Conservation (phyloP, 2,113 vertebrate species). For the Grantiella picta region DNA sequence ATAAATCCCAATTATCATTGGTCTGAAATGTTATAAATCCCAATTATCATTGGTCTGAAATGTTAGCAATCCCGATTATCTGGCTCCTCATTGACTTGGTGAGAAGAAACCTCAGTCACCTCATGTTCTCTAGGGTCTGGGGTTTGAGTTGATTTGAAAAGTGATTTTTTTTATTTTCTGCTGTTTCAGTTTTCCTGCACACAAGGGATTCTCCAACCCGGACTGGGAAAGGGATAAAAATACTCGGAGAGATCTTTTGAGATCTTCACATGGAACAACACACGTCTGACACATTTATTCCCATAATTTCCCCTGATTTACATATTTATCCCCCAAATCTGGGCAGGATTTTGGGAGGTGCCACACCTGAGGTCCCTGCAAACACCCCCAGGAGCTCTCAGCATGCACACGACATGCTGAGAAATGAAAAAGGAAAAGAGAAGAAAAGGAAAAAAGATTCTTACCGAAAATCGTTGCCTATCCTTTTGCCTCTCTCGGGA, state of each 20-base stretch:
- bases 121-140: not conserved
- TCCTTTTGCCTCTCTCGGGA: conserved; percentile 96
- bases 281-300: not conserved
- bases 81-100: not conserved
- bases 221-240: not conserved
- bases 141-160: not conserved
- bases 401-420: not conserved
- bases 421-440: too few relatives aligned
- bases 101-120: not conserved
- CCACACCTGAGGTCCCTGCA: not conserved
- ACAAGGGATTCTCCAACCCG: not conserved
- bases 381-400: not conserved
- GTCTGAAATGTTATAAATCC: too few relatives aligned
- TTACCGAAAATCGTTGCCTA: conserved; percentile 98
- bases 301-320: too few relatives aligned
- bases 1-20: not conserved
- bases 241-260: too few relatives aligned
- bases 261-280: not conserved
- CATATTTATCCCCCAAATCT: too few relatives aligned
- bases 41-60: too few relatives aligned
- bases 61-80: too few relatives aligned
- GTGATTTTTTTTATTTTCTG: not conserved
- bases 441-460: not conserved
- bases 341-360: not conserved
- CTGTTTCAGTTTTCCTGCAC: not conserved